phyloP scores from a whole-genome alignment of 2,888 invertebrate species.

The Pseudanteris insignis region DNA sequence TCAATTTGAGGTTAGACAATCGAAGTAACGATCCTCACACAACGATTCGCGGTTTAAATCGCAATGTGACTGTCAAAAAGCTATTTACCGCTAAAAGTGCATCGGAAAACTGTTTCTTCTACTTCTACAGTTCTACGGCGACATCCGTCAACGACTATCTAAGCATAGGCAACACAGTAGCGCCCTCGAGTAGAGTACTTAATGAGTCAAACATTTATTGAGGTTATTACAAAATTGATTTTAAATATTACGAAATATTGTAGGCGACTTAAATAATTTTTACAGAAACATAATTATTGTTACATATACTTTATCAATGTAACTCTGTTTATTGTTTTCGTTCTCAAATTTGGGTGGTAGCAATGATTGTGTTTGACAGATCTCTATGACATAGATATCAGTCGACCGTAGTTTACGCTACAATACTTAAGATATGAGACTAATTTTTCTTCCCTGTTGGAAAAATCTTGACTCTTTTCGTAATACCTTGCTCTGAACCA shows the following conservation, averaged over 20 bases:
- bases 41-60: conserved; percentile 4
- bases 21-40: background rate
- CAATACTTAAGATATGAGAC: no score
- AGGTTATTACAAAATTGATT: conserved; percentile 14
- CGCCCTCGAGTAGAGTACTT: background rate
- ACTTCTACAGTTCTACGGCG: conserved; percentile 15
- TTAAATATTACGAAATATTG: conserved; percentile 3
- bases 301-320: no score
- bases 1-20: conserved; percentile 11
- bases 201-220: conserved; percentile 3
- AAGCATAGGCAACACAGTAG: background rate
- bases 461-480: no score
- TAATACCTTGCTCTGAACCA: no score
- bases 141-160: conserved; percentile 17
- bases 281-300: no score
- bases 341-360: no score
- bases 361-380: no score
- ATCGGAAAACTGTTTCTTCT: conserved; percentile 11
- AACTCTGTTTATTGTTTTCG: no score
- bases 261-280: no score
- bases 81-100: conserved; percentile 22
- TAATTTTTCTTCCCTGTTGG: no score
- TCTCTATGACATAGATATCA: no score
- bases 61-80: conserved; percentile 5
- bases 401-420: no score